Base-by-base conservation (phyloP, 2,797 vertebrate species). In the Coregonus sp. region DNA sequence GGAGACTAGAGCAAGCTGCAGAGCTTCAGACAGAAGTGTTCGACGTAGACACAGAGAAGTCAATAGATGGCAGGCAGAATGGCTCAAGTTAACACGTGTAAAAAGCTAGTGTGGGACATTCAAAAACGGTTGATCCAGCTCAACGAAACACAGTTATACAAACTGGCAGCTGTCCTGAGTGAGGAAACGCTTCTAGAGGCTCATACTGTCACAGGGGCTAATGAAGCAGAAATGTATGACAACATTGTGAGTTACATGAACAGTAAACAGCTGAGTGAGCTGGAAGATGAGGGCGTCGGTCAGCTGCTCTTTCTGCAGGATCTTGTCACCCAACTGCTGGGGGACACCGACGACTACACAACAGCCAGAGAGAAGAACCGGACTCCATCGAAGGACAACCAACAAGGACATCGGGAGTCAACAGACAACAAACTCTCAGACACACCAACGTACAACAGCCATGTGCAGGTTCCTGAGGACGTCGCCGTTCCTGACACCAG, bases 251-350 rank as follows among this genome's bases (percentile, higher is more conserved):
- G 59, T 61, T 61, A 20, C 59, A 61, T 61, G n/a, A 61, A 61
- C n/a, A 61, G 59, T 61, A n/a, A 61, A 61, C 59, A 61, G 59
- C 59, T 61, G n/a, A 61, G n/a, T 20, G n/a, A 61, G n/a, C n/a
- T 11, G 59, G 59, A 61, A 20, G 59, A 16, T 11, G 20, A 61
- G 20, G 5, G 6, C 0, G n/a, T 61, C 7, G 6, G 20, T 25
- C 59, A 25, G 59, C 59, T 61, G 20, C 20, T 7, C 2, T 2
- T 25, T 61, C 59, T 61, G n/a, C n/a, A 61, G 20, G 59, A 25
- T 25, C n/a, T 11, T 20, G 20, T 61, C 56, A 20, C 56, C 56
- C 14, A 61, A 2, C 18, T 61, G 56, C 18, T 61, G n/a, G 56
- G 9, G n/a, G 9, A 47, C 40, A 47, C 40, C 2, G 40, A 11